A percentile compares a stretch with the other conserved stretches of the same genome.
phyloP scores from a whole-genome alignment of 2,113 vertebrate genomes.

The Corapipo altera region DNA sequence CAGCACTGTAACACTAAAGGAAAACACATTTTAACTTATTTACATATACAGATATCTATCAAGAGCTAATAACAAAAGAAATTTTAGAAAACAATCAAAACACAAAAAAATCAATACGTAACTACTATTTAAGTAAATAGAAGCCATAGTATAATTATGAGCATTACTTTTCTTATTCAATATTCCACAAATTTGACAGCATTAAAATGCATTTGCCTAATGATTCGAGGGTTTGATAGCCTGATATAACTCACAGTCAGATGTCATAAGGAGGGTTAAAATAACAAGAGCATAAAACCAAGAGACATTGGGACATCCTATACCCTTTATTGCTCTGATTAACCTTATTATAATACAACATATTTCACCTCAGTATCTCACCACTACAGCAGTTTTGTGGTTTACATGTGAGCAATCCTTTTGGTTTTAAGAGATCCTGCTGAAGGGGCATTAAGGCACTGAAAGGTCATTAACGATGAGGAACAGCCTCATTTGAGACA shows the following conservation, averaged over 20 bases:
- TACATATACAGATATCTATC: not conserved
- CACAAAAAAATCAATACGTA: not conserved
- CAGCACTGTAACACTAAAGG: not conserved
- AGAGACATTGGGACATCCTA: not conserved
- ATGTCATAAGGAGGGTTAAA: not conserved
- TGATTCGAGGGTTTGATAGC: not conserved
- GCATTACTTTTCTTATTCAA: not conserved
- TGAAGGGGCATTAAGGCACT: not conserved
- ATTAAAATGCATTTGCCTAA: not conserved
- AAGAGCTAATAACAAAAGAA: not conserved
- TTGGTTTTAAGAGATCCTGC: not conserved
- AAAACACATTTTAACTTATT: not conserved
- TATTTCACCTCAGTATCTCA: not conserved
- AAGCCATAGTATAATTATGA: not conserved
- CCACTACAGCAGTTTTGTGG: not conserved
- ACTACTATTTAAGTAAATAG: not conserved
- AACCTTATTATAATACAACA: not conserved
- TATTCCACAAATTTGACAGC: not conserved
- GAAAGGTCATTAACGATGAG: not conserved
- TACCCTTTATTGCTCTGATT: not conserved
- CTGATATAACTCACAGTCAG: not conserved
- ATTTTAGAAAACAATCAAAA: not conserved
- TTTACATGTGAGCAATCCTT: not conserved
- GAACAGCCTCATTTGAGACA: not conserved
- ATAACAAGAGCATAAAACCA: not conserved